Conservation (phyloP, 2,888 invertebrate species). For the Agrotis puta region DNA sequence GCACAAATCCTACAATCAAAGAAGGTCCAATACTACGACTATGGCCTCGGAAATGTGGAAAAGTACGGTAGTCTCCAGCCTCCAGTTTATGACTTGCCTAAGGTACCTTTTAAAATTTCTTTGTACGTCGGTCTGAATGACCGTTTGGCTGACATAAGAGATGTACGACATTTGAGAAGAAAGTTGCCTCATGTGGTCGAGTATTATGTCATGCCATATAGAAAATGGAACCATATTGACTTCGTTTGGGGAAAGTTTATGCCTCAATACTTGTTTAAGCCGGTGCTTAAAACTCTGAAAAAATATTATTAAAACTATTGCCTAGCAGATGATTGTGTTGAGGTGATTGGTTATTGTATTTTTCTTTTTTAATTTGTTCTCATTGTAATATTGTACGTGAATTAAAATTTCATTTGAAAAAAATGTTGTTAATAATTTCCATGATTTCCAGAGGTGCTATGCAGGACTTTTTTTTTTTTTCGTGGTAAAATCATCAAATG, state of each 20-base stretch:
- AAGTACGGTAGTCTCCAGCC: conserved; percentile 15
- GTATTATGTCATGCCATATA: conserved; percentile 10
- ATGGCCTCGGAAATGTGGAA: conserved; percentile 9
- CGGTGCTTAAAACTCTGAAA: conserved; percentile 1
- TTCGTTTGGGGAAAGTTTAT: conserved; percentile 19
- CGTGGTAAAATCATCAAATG: too few species aligned
- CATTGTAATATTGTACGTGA: not conserved
- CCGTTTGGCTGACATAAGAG: conserved; percentile 18
- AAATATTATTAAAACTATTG: not conserved
- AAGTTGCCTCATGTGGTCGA: not conserved
- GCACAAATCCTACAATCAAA: conserved; percentile 9
- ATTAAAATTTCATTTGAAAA: too few species aligned
- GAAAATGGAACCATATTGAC: conserved; percentile 28
- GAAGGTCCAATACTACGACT: conserved; percentile 10
- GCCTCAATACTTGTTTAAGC: not conserved
- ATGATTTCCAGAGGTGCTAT: too few species aligned
- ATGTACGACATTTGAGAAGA: not conserved
- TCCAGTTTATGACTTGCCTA: conserved; percentile 17
- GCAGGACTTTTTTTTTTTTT: too few species aligned
- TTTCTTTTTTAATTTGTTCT: not conserved
- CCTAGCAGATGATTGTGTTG: not conserved
- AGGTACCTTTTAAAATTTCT: conserved; percentile 13
- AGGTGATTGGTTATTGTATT: not conserved
- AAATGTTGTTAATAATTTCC: too few species aligned
- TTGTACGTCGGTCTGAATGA: conserved; percentile 30